phyloP scores from a whole-genome alignment of 2,797 vertebrate genomes.

The Myotis daubentonii region DNA sequence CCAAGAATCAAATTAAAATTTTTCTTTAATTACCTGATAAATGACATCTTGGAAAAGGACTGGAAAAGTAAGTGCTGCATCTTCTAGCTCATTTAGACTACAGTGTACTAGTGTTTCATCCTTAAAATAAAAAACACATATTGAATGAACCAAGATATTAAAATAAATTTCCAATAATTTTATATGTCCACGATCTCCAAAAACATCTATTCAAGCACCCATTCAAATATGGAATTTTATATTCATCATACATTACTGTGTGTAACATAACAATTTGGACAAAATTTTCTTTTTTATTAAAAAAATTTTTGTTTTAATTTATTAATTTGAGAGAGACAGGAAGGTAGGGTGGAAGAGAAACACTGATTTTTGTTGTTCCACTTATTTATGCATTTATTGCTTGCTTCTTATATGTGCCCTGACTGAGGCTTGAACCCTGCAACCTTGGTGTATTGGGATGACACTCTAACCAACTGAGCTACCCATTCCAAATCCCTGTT shows the following conservation, averaged over 20 bases:
- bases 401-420: neutral
- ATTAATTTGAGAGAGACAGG: neutral
- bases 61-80: constrained; percentile 98
- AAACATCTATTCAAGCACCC: neutral
- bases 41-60: constrained; percentile 99
- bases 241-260: neutral
- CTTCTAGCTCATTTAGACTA: constrained; percentile 98
- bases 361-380: neutral
- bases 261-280: neutral
- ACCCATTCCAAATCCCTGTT: neutral
- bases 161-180: constrained; percentile 48
- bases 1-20: constrained; percentile 45
- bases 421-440: neutral
- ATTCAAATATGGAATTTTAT: neutral
- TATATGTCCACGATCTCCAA: neutral
- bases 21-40: constrained; percentile 92
- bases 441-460: neutral
- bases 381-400: neutral
- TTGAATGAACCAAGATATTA: constrained; percentile 40
- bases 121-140: constrained; percentile 82
- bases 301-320: neutral
- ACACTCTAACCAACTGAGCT: neutral
- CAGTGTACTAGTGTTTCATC: constrained; percentile 99
- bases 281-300: neutral
- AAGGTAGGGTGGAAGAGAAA: neutral